These are phyloP conservation scores for Athalia cordata DNA, from an alignment of 2,888 invertebrate genomes.

Conservation along the genomic window DNA sequence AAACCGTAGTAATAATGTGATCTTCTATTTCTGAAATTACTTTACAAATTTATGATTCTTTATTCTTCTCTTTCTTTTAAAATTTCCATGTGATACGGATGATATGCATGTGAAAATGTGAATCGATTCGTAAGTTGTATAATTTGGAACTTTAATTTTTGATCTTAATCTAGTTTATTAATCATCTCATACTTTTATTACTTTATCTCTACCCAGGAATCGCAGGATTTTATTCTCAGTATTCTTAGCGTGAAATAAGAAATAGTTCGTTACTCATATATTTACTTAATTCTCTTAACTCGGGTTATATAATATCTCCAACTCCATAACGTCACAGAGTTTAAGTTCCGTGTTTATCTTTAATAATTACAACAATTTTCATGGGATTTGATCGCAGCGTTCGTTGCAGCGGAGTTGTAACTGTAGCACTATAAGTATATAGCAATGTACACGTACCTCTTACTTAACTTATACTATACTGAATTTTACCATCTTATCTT, in stretches of 20 bases:
- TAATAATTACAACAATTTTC: slow-evolving; percentile 8
- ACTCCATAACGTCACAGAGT: neutral
- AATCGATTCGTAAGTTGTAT: neutral
- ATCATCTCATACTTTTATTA: no score
- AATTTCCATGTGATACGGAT: no score
- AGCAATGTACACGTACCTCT: neutral
- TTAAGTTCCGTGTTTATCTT: slow-evolving; percentile 25
- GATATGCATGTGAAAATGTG: neutral
- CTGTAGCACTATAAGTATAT: neutral
- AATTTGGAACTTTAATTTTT: no score
- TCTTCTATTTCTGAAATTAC: no score
- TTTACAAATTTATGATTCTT: no score
- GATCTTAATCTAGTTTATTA: no score
- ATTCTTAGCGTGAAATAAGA: no score
- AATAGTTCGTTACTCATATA: neutral
- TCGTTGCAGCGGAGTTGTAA: neutral
- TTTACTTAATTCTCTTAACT: slow-evolving; percentile 2
- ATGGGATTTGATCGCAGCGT: neutral
- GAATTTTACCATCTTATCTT: no score
- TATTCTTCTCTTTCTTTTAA: no score
- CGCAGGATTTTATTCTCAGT: no score
- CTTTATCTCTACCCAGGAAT: no score
- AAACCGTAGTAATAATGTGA: no score
- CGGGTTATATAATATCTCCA: slow-evolving; percentile 3
- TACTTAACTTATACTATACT: neutral